Base-by-base conservation (phyloP, 2,113 vertebrate species). In the Trichomycterus rosablanca region DNA sequence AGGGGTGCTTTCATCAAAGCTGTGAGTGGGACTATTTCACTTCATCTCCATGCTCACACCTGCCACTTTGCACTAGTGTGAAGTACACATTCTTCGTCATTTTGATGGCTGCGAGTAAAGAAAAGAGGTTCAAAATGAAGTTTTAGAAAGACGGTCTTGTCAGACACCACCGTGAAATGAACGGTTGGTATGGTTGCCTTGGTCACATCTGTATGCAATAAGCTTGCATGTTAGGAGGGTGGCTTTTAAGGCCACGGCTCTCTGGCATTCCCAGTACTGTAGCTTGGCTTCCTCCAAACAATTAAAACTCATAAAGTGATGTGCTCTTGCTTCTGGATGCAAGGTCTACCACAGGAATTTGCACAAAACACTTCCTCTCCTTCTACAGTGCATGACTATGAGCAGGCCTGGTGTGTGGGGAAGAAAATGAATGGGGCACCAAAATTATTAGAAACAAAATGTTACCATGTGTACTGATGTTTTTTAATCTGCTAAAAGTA, bases 381-480 rank as follows among this genome's bases (percentile, higher is more conserved):
- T 55, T 42, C 60, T n/a, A 55, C 58, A 45, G 49, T 26, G 55
- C 62, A 8, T n/a, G 16, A 20, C 39, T 58, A 51, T 18, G 15
- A 26, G 20, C 18, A n/a, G 37, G 23, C 35, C 15, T 12, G 19
- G 22, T 22, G 18, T 54, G 37, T 57, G 35, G 24, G 9, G 28
- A 44, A 24, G 30, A 45, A 26, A n/a, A n/a, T n/a, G 46, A 44
- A 20, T 15, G 14, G 1, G 28, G 44, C 62, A 69, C 74, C 79
- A 73, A 77, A 83, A 85, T 78, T 61, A 78, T 80, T 67, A 70
- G 48, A 48, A 72, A 57, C 67, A 42, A 76, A 84, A 67, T 8
- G 68, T 59, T 88, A 82, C 83, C 84, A 80, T 75, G 70, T 82
- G 78, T 71, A 61, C n/a, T n/a, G n/a, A n/a, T n/a, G n/a, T n/a